These are phyloP conservation scores for Brachyrhaphis roseni DNA, from an alignment of 2,797 vertebrate species.

Conservation along the genomic window DNA sequence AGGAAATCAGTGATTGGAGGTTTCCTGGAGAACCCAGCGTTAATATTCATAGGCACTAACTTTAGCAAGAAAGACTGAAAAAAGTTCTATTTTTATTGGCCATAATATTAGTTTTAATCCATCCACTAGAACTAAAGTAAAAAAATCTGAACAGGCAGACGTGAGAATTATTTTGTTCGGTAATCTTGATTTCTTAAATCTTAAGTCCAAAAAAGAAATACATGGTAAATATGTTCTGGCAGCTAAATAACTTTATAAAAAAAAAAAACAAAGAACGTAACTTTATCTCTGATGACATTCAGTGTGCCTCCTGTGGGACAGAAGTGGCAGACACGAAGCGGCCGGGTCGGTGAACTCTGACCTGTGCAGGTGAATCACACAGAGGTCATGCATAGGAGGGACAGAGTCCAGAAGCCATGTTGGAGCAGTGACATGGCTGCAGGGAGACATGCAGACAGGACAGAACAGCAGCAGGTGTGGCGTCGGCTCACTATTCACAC, in stretches of 20 bases:
- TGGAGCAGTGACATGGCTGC: background rate
- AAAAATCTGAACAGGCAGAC: background rate
- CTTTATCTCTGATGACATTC: background rate
- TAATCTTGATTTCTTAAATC: conserved; percentile 14
- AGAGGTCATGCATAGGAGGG: conserved; percentile 55
- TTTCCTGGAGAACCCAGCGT: no score
- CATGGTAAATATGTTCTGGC: conserved; percentile 1
- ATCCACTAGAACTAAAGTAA: background rate
- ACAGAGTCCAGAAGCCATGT: background rate
- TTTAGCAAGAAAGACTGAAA: background rate
- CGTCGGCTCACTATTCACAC: conserved; percentile 24
- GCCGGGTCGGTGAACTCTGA: conserved; percentile 22
- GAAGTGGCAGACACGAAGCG: background rate
- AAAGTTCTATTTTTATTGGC: background rate
- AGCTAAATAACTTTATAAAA: background rate
- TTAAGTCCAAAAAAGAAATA: conserved; percentile 17
- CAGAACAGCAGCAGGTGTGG: conserved; percentile 13
- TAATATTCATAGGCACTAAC: conserved; percentile 3
- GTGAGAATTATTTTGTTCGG: background rate
- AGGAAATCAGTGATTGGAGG: background rate
- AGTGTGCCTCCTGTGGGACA: background rate
- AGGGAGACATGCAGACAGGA: conserved; percentile 20
- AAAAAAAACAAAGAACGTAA: background rate
- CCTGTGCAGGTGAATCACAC: conserved; percentile 8
- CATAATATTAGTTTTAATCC: background rate